A percentile compares a stretch with the other conserved stretches of the same genome.
Conservation (phyloP, 2,113 vertebrate genomes). For the Cavia porcellus region DNA sequence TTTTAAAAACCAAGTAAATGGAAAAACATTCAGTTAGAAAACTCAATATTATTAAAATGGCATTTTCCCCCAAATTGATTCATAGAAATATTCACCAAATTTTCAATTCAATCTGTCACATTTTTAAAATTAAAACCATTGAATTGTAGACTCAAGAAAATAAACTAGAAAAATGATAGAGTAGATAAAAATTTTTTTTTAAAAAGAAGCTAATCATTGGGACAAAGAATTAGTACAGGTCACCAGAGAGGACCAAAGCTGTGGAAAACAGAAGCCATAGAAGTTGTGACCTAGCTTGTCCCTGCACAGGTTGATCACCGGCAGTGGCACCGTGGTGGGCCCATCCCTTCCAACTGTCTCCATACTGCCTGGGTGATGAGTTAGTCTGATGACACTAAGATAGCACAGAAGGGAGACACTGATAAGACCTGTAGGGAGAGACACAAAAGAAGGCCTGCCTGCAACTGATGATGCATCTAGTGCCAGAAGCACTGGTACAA, state of each 20-base stretch:
- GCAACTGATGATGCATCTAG: neutral
- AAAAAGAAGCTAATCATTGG: neutral
- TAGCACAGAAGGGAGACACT: neutral
- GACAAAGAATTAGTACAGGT: neutral
- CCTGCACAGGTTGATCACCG: neutral
- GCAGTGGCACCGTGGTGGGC: neutral
- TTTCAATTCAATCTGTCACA: neutral
- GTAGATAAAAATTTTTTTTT: neutral
- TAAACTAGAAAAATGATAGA: conserved; percentile 37
- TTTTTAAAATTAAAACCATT: neutral
- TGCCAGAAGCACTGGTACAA: neutral
- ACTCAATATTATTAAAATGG: neutral
- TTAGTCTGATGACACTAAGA: neutral
- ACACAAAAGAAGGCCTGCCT: neutral
- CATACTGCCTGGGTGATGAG: neutral
- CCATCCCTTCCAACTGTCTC: neutral
- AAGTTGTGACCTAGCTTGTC: neutral
- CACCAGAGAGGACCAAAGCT: neutral
- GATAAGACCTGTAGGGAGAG: conserved; percentile 11
- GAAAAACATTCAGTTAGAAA: neutral
- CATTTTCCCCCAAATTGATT: neutral
- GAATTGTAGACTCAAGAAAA: conserved; percentile 1
- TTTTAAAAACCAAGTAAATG: neutral
- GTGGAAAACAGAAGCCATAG: neutral
- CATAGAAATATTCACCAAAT: neutral